Percentiles rank a stretch among this genome's conserved stretches.
Conservation (phyloP, 1,140 invertebrate genomes). For the Trichomalopsis sarcophagae region DNA sequence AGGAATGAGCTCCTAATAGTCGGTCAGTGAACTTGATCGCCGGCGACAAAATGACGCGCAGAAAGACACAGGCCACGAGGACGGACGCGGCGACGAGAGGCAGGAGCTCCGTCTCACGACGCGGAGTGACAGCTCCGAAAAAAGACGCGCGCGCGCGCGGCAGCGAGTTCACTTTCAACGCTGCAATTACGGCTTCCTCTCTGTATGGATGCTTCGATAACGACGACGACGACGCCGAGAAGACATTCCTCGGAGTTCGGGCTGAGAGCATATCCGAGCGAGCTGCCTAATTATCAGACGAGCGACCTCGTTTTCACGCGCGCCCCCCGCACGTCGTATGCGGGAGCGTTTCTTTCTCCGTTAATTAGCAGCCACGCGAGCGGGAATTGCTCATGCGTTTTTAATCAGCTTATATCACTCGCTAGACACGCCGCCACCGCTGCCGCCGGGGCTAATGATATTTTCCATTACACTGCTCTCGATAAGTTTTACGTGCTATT, state of each 20-base stretch:
- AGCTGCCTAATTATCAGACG: constrained; percentile 13
- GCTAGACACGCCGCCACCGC: no score
- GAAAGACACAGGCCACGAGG: not conserved
- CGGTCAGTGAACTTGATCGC: not conserved
- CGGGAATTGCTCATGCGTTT: not conserved
- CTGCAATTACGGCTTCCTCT: not conserved
- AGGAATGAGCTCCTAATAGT: not conserved
- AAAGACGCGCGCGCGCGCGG: not conserved
- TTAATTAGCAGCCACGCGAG: not conserved
- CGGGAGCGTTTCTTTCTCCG: not conserved
- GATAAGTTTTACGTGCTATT: constrained; percentile 4
- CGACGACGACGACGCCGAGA: not conserved
- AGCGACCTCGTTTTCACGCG: not conserved
- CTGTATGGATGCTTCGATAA: not conserved
- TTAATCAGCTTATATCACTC: not conserved
- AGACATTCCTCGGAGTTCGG: constrained; percentile 2
- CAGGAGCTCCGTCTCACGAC: not conserved
- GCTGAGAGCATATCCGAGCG: not conserved
- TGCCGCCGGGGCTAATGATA: not conserved
- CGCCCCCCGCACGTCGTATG: no score
- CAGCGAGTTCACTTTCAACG: not conserved
- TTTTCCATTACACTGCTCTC: not conserved
- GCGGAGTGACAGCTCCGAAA: not conserved
- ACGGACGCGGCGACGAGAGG: not conserved
- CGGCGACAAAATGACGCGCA: not conserved